A percentile compares a stretch with the other conserved stretches of the same genome.
Evolutionary conservation across 2,888 invertebrate species (phyloP).

Genomic region (Epiperipatus broadwayi): DNA sequence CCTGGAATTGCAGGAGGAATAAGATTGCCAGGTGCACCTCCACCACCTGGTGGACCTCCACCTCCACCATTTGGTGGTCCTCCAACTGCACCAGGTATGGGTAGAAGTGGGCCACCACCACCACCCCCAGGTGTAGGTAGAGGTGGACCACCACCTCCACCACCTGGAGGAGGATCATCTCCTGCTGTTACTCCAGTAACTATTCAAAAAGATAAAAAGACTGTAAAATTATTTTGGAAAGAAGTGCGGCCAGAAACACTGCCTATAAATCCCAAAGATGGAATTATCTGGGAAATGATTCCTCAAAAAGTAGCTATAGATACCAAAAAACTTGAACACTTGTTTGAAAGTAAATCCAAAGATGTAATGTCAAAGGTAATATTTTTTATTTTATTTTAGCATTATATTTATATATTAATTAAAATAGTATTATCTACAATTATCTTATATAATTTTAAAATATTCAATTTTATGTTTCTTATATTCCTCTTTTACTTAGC

Average conservation of each 20-base stretch:
- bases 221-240: slow-evolving; percentile 94
- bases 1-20: too few species aligned
- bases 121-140: slow-evolving; percentile 17
- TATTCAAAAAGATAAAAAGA: slow-evolving; percentile 53
- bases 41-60: slow-evolving; percentile 16
- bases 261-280: slow-evolving; percentile 16
- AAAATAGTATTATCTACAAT: too few species aligned
- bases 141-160: slow-evolving; percentile 21
- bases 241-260: slow-evolving; percentile 37
- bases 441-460: too few species aligned
- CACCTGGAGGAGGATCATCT: slow-evolving; percentile 15
- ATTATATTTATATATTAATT: too few species aligned
- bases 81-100: slow-evolving; percentile 30
- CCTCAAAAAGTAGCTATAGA: slow-evolving; percentile 71
- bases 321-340: slow-evolving; percentile 74
- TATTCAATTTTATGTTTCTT: too few species aligned
- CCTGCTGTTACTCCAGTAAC: slow-evolving; percentile 19
- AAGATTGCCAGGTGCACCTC: slow-evolving; percentile 11
- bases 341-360: slow-evolving; percentile 89
- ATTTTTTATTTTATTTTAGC: too few species aligned
- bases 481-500: too few species aligned
- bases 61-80: slow-evolving; percentile 26
- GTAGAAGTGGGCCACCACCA: slow-evolving; percentile 20
- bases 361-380: slow-evolving; percentile 82
- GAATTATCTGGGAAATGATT: too few species aligned